A percentile compares a stretch with the other conserved stretches of the same genome.
These are phyloP conservation scores for Chionodraco myersi DNA, from an alignment of 2,113 vertebrate species.

Conservation along the genomic window DNA sequence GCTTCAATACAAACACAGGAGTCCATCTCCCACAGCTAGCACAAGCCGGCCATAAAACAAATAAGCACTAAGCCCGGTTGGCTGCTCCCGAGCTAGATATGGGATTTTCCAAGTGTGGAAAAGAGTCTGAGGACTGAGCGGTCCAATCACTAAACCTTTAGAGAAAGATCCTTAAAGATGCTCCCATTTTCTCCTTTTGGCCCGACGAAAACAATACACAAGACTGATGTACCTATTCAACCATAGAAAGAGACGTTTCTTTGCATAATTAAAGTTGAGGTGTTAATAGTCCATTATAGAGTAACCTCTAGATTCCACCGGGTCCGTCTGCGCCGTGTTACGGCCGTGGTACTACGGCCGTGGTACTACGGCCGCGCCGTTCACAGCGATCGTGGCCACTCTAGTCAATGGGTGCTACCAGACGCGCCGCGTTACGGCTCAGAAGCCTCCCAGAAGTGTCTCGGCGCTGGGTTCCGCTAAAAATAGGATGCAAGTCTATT, in stretches of 20 bases:
- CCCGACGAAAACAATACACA: not conserved
- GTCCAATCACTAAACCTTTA: constrained; percentile 11
- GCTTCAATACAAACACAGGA: not conserved
- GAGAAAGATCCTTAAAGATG: not conserved
- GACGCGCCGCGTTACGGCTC: no score
- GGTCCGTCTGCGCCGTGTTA: no score
- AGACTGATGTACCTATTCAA: not conserved
- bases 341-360: no score
- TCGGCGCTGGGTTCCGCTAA: no score
- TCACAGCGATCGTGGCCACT: no score
- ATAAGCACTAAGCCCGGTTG: not conserved
- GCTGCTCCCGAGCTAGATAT: constrained; percentile 1
- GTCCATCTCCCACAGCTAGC: constrained; percentile 22
- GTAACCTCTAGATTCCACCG: no score
- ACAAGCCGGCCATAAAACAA: constrained; percentile 15
- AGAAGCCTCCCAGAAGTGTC: no score
- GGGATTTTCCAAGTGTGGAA: not conserved
- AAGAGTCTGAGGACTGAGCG: constrained; percentile 1
- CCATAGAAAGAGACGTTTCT: not conserved
- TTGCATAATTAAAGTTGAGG: not conserved
- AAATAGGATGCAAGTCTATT: no score
- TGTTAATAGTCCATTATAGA: no score
- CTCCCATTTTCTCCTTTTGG: not conserved
- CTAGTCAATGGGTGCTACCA: no score
- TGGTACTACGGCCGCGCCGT: no score